These are phyloP conservation scores for Nothocercus nigrocapillus DNA, from an alignment of 2,113 vertebrate genomes.

Conservation along the genomic window DNA sequence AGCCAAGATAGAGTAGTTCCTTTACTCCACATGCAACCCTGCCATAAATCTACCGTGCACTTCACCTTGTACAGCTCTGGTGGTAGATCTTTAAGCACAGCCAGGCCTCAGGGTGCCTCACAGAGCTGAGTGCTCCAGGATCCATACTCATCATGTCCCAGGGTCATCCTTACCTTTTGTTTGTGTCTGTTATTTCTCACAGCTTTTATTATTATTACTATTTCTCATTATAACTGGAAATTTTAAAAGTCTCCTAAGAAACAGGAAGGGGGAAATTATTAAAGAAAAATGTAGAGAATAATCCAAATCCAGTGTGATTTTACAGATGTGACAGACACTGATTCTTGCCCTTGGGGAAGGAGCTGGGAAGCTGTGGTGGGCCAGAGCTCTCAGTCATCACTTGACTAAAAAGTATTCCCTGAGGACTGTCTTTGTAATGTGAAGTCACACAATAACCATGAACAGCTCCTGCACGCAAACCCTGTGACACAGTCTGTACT, in stretches of 20 bases:
- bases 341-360: neutral
- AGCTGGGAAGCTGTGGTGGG: slow-evolving; percentile 50
- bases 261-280: neutral
- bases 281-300: slow-evolving; percentile 40
- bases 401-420: slow-evolving; percentile 31
- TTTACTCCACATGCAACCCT: neutral
- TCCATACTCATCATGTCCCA: slow-evolving; percentile 52
- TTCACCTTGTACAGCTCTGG: neutral
- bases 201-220: slow-evolving; percentile 62
- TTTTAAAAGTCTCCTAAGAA: slow-evolving; percentile 53
- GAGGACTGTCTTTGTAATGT: neutral
- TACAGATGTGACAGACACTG: neutral
- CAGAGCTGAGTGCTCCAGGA: slow-evolving; percentile 5
- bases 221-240: slow-evolving; percentile 54
- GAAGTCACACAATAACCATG: neutral
- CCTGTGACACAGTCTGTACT: neutral
- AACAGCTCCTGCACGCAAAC: neutral
- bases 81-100: neutral
- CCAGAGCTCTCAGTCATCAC: slow-evolving; percentile 20
- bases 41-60: neutral
- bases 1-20: neutral
- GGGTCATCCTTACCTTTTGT: slow-evolving; percentile 54
- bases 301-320: neutral
- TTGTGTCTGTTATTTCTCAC: slow-evolving; percentile 47
- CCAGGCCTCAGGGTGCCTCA: slow-evolving; percentile 56